Evolutionary conservation across 2,113 vertebrate species (phyloP), one percentile per base, ranked within the genome.

Genomic region (Girardinichthys multiradiatus): DNA sequence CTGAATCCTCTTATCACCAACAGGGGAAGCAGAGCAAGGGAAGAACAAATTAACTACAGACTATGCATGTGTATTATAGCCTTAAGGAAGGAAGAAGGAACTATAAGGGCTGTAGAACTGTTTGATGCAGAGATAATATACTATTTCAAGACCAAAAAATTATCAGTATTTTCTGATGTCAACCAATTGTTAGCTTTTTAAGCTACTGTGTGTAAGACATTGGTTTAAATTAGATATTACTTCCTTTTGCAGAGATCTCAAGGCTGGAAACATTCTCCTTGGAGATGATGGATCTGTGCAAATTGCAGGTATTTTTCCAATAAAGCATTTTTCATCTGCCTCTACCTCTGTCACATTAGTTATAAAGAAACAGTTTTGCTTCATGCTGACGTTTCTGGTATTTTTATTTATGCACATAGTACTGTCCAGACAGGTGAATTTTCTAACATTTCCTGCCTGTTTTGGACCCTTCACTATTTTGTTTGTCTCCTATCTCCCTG

Each of bases 211-310:
- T 54, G 48, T 10, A 10, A 79, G 28, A 28, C 5, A 21, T 59
- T 60, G 0, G 19, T 60, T 24, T 39, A 24, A 76, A 19, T 6
- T 30, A 24, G 5, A 62, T 15, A 30, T 74, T 68, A n/a, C 35
- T 70, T 30, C 9, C 72, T n/a, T 70, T 72, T 31, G n/a, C 93
- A 98, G 97, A 92, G 97, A 98, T 90, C 95, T 98, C 68, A 98
- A 98, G 90, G 97, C 97, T 85, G 97, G 97, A 90, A 98, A 98
- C 88, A 98, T 98, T 92, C 96, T 98, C 77, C 95, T 98, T n/a
- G 97, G 96, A 84, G 97, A 98, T 74, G 97, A 98, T 70, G 96
- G 97, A 70, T 97, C 97, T 1, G 96, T 98, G 42, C 97, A 98
- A 84, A 98, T 98, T 75, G 97, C 97, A 96, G 96, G 97, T 92